Conservation (phyloP, 64 coral and sea anemone genomes). For the Orbicella faveolata region DNA sequence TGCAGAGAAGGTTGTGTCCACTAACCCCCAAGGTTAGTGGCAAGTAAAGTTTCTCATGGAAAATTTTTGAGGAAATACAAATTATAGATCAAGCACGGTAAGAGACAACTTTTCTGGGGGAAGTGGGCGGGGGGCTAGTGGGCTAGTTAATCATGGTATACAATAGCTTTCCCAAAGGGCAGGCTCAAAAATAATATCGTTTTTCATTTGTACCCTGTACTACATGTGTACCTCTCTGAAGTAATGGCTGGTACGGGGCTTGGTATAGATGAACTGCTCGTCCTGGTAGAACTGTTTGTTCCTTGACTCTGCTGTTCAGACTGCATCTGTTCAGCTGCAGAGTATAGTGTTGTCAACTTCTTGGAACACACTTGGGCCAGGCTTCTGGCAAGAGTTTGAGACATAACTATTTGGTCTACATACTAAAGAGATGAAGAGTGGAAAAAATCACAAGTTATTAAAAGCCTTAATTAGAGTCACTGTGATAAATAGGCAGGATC, state of each 20-base stretch:
- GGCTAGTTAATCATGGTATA: no score
- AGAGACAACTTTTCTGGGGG: no score
- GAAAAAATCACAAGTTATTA: background rate
- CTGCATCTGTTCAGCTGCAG: slow-evolving; percentile 97
- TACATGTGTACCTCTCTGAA: slow-evolving; percentile 50
- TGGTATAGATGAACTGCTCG: slow-evolving; percentile 49
- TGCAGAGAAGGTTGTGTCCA: no score
- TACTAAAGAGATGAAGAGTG: slow-evolving; percentile 58
- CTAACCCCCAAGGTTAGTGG: no score
- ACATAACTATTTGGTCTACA: slow-evolving; percentile 95
- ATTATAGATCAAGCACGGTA: no score
- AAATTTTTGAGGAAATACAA: no score
- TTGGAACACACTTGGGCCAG: slow-evolving; percentile 89
- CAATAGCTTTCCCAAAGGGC: no score
- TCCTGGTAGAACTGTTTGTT: slow-evolving; percentile 8
- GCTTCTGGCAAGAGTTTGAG: slow-evolving; percentile 88
- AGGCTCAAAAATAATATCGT: background rate
- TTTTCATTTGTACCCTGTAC: background rate
- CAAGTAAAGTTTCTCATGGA: no score
- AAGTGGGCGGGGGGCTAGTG: no score
- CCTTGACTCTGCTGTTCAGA: slow-evolving; percentile 81
- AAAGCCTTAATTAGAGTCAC: background rate
- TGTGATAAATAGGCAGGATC: no score
- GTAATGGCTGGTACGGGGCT: slow-evolving; percentile 47
- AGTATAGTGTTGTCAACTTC: slow-evolving; percentile 87